phyloP scores from a whole-genome alignment of 2,797 vertebrate genomes.

The Neomorphus geoffroyi region DNA sequence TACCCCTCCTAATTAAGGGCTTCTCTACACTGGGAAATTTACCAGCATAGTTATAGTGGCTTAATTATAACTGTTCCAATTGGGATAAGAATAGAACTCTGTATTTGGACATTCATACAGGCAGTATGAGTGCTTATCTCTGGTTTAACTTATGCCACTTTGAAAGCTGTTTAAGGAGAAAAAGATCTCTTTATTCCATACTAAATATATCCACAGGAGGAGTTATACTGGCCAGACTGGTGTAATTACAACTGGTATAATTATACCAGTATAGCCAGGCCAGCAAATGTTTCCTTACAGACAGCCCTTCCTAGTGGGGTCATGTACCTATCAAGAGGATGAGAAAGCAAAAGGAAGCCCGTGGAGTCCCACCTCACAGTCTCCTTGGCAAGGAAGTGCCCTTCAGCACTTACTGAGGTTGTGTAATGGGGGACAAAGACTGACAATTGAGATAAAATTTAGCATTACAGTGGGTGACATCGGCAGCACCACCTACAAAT shows the following conservation, averaged over 20 bases:
- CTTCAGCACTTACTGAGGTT: not conserved
- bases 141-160: conserved; percentile 15
- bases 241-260: not conserved
- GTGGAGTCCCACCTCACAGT: not conserved
- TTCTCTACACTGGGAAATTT: not conserved
- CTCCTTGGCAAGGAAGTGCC: not conserved
- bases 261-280: not conserved
- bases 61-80: conserved; percentile 13
- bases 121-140: not conserved
- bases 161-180: not conserved
- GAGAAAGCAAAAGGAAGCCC: not conserved
- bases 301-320: not conserved
- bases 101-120: not conserved
- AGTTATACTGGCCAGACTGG: not conserved
- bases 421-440: not conserved
- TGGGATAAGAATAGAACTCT: not conserved
- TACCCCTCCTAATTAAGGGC: not conserved
- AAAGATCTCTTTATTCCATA: not conserved
- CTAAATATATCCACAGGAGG: not conserved
- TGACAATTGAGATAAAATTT: not conserved
- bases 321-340: not conserved
- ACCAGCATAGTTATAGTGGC: not conserved
- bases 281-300: not conserved
- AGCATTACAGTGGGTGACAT: not conserved
- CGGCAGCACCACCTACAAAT: not conserved